Evolutionary conservation across 2,113 vertebrate species (phyloP).

Genomic region (Saccopteryx bilineata): DNA sequence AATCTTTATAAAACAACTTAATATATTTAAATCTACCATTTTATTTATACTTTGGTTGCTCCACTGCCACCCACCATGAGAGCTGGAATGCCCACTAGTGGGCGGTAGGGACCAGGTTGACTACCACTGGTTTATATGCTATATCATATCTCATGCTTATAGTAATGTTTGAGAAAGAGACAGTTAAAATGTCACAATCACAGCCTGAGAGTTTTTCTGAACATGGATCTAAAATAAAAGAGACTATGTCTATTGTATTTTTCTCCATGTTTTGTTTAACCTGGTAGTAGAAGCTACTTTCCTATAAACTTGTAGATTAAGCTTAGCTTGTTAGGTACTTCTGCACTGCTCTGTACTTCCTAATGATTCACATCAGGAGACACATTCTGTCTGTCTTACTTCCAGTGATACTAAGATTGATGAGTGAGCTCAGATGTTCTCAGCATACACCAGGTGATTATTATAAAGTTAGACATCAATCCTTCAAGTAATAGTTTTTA

Average conservation of each 20-base stretch:
- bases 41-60: too few relatives aligned
- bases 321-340: slow-evolving; percentile 15
- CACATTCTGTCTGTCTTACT: neutral
- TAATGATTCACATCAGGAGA: neutral
- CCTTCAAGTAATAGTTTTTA: slow-evolving; percentile 47
- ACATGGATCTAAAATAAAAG: neutral
- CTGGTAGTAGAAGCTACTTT: neutral
- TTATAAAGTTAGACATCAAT: neutral
- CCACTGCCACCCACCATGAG: too few relatives aligned
- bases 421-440: neutral
- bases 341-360: neutral
- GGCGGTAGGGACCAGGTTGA: too few relatives aligned
- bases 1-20: too few relatives aligned
- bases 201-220: neutral
- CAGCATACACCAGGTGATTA: neutral
- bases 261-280: slow-evolving; percentile 26
- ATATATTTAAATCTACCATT: too few relatives aligned
- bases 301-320: neutral
- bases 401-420: slow-evolving; percentile 23
- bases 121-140: neutral
- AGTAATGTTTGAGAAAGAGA: slow-evolving; percentile 24
- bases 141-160: neutral
- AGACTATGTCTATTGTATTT: neutral
- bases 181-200: slow-evolving; percentile 26
- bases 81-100: too few relatives aligned